Conservation (phyloP, 2,888 invertebrate genomes). For the Plebejus melissa region DNA sequence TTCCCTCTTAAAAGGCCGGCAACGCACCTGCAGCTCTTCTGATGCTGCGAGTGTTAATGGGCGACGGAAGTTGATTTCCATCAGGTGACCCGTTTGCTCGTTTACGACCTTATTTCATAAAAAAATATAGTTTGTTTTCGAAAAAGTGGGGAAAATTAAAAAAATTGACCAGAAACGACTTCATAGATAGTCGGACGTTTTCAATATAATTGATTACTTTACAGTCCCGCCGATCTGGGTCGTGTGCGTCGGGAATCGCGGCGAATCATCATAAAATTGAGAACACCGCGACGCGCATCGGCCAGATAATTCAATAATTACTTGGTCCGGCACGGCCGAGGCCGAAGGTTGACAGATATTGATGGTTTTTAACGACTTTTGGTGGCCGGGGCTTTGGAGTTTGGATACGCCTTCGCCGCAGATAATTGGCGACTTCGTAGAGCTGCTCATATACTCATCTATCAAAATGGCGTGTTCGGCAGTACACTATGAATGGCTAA, state of each 20-base stretch:
- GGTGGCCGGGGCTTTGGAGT: background rate
- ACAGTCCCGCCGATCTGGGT: background rate
- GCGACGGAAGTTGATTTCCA: too few species aligned
- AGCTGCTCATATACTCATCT: background rate
- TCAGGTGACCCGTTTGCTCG: too few species aligned
- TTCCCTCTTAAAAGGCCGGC: too few species aligned
- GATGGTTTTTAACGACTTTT: slow-evolving; percentile 46
- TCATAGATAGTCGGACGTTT: background rate
- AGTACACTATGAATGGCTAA: background rate
- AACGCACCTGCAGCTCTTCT: too few species aligned
- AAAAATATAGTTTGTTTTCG: background rate
- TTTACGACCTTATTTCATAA: too few species aligned
- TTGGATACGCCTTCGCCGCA: background rate
- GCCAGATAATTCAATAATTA: slow-evolving; percentile 66
- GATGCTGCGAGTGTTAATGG: too few species aligned
- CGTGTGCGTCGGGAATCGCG: slow-evolving; percentile 41
- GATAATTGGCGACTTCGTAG: background rate
- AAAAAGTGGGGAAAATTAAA: background rate
- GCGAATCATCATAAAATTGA: background rate
- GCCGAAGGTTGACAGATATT: slow-evolving; percentile 71
- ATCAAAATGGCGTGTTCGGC: background rate
- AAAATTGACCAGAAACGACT: background rate
- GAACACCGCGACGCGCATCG: background rate
- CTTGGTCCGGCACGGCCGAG: background rate
- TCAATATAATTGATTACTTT: slow-evolving; percentile 11